These are phyloP conservation scores for Arizona elegans DNA, from an alignment of 2,113 vertebrate genomes.

Conservation along the genomic window DNA sequence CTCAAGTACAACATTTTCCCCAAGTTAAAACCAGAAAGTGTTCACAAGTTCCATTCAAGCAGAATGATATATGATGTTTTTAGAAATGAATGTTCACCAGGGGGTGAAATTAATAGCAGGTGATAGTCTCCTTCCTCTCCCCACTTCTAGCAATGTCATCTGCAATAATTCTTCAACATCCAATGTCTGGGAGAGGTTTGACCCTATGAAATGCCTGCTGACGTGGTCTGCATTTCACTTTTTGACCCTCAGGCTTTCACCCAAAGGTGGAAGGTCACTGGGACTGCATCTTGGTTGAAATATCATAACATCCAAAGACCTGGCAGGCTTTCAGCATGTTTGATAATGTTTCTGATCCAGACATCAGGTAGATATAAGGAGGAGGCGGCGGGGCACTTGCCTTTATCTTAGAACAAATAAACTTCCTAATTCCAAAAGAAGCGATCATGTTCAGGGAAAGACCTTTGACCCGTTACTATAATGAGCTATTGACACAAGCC, in stretches of 20 bases:
- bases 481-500: constrained; percentile 25
- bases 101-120: constrained; percentile 49
- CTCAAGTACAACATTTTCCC: constrained; percentile 31
- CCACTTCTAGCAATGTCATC: constrained; percentile 33
- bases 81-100: constrained; percentile 4
- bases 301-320: constrained; percentile 33
- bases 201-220: constrained; percentile 45
- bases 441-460: constrained; percentile 41
- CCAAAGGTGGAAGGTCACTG: constrained; percentile 58
- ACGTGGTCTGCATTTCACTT: constrained; percentile 63
- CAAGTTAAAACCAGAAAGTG: constrained; percentile 24
- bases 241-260: constrained; percentile 49
- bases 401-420: constrained; percentile 65
- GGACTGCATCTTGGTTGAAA: constrained; percentile 22
- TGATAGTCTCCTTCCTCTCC: constrained; percentile 29
- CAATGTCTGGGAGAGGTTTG: constrained; percentile 48
- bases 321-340: constrained; percentile 60
- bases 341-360: constrained; percentile 59
- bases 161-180: constrained; percentile 49
- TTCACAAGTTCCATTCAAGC: background rate
- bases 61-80: background rate
- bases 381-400: constrained; percentile 12
- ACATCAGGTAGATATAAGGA: constrained; percentile 56
- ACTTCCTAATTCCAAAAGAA: constrained; percentile 32
- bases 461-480: constrained; percentile 41